Conservation (phyloP, 2,888 invertebrate genomes). For the Drosophila infuscata region DNA sequence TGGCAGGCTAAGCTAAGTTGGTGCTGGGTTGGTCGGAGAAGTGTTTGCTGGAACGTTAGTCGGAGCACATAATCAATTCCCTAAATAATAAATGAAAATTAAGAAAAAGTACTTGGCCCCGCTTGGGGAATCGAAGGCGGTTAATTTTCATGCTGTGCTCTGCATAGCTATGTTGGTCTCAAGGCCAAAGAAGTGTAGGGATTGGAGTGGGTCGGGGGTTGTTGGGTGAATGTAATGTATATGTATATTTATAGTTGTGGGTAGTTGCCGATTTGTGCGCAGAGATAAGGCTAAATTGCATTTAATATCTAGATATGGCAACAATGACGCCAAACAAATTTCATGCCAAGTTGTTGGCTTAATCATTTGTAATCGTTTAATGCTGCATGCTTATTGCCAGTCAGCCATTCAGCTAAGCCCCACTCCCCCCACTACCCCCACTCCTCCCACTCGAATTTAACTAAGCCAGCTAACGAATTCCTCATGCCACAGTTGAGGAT, state of each 20-base stretch:
- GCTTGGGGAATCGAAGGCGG: conserved; percentile 54
- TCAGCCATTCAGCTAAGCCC: conserved; percentile 26
- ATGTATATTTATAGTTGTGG: neutral
- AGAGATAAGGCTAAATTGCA: conserved; percentile 49
- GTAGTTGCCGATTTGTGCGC: conserved; percentile 23
- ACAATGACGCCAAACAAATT: conserved; percentile 48
- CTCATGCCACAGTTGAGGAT: conserved; percentile 23
- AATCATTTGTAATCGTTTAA: conserved; percentile 78
- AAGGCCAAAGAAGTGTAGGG: neutral
- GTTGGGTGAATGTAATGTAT: too few species aligned
- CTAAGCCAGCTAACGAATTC: conserved; percentile 14
- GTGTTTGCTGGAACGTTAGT: conserved; percentile 20
- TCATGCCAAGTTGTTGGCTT: conserved; percentile 64
- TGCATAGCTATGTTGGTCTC: conserved; percentile 7
- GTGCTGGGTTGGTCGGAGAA: neutral
- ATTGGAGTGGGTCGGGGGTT: neutral
- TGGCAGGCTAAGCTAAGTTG: neutral
- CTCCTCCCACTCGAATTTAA: neutral
- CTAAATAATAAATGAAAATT: conserved; percentile 67
- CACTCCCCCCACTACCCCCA: conserved; percentile 9
- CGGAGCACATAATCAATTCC: conserved; percentile 64
- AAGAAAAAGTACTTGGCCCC: conserved; percentile 43
- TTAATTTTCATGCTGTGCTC: conserved; percentile 51
- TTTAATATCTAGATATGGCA: conserved; percentile 31
- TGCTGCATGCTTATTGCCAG: conserved; percentile 51